Percentiles rank a stretch among this genome's conserved stretches.
Evolutionary conservation across 2,113 vertebrate species (phyloP).

Genomic region (Microcebus griseorufus): DNA sequence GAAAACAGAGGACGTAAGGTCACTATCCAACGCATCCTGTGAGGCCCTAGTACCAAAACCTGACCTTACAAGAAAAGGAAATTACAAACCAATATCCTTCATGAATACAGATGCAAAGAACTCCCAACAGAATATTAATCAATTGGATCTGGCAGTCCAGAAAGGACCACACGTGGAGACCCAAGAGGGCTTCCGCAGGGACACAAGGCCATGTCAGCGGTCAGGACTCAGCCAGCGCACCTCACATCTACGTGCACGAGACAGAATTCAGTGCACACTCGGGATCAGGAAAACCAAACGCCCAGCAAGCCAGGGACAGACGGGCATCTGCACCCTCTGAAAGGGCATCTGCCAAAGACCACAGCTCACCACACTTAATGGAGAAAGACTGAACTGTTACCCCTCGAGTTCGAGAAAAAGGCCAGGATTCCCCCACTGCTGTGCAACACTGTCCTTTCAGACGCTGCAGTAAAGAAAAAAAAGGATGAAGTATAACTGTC

Average conservation of each 20-base stretch:
- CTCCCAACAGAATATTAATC: fast-evolving
- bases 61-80: not conserved
- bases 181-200: fast-evolving
- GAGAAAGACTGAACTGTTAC: no score
- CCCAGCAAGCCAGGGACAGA: not conserved
- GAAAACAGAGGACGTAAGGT: not conserved
- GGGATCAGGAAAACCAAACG: not conserved
- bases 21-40: not conserved
- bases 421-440: not conserved
- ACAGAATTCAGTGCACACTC: not conserved
- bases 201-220: not conserved
- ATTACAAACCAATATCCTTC: not conserved
- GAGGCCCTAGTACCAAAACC: not conserved
- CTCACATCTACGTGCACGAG: not conserved
- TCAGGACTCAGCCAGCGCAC: not conserved
- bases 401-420: not conserved
- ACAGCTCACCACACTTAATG: not conserved
- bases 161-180: not conserved
- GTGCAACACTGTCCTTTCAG: not conserved
- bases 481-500: not conserved
- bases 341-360: not conserved
- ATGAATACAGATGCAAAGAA: not conserved
- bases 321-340: fast-evolving
- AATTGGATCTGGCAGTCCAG: fast-evolving
- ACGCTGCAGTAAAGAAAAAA: not conserved